A percentile compares a stretch with the other conserved stretches of the same genome.
These are phyloP conservation scores for Hippopotamus amphibius DNA, from an alignment of 2,113 vertebrate species.

Conservation along the genomic window DNA sequence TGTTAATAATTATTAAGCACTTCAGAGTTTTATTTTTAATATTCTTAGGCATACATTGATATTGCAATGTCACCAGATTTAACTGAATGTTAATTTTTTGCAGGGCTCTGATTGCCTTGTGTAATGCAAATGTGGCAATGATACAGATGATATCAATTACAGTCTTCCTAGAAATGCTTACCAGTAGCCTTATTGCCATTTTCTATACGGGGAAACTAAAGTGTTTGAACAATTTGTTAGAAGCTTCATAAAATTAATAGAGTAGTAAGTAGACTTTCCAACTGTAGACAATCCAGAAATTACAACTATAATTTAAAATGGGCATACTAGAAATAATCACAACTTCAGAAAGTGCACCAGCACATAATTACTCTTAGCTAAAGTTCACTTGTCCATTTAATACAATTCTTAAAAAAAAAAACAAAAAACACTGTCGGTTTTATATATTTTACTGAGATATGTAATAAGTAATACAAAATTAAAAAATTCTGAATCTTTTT, in stretches of 20 bases:
- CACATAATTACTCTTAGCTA: not conserved
- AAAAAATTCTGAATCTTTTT: not conserved
- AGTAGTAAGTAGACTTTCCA: not conserved
- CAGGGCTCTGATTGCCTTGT: not conserved
- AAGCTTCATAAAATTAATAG: conserved; percentile 35
- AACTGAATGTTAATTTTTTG: conserved; percentile 28
- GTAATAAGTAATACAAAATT: conserved; percentile 1
- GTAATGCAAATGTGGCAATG: not conserved
- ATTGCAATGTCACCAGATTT: not conserved
- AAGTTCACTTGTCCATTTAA: conserved; percentile 12
- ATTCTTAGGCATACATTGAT: not conserved
- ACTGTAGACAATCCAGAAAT: not conserved
- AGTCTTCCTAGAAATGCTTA: not conserved
- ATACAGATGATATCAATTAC: not conserved
- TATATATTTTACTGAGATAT: not conserved
- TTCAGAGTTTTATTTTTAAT: conserved; percentile 51
- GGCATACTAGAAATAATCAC: not conserved
- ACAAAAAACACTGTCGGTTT: not conserved
- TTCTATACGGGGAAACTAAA: conserved; percentile 3
- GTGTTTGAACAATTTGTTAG: not conserved
- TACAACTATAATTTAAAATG: not conserved
- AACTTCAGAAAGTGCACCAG: not conserved
- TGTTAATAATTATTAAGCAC: not conserved
- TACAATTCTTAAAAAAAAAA: not conserved
- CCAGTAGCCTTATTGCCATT: not conserved